phyloP scores from a whole-genome alignment of 2,797 vertebrate genomes.

The Threskiornis aethiopicus region DNA sequence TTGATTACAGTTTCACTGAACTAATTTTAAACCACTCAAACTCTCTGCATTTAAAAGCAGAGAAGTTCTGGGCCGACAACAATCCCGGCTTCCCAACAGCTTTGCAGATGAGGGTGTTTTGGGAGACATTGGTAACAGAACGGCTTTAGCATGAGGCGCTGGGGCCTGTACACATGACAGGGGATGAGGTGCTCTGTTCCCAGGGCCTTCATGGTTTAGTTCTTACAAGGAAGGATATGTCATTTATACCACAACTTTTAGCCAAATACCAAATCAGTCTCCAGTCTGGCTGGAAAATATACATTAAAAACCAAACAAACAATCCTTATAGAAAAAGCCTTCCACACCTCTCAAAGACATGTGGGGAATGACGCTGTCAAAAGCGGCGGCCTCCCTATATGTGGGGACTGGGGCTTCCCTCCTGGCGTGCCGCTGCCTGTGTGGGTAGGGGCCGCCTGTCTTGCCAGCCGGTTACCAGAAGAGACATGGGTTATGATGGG shows the following conservation, averaged over 20 bases:
- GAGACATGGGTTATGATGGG: neutral
- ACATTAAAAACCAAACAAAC: neutral
- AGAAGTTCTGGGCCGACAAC: neutral
- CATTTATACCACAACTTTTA: neutral
- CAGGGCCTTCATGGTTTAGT: neutral
- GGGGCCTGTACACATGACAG: neutral
- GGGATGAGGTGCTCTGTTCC: neutral
- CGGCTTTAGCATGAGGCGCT: neutral
- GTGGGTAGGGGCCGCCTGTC: rapidly evolving
- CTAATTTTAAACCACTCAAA: constrained; percentile 36
- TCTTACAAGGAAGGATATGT: neutral
- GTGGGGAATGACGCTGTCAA: rapidly evolving
- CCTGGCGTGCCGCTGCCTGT: rapidly evolving
- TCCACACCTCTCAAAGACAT: neutral
- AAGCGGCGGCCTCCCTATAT: rapidly evolving
- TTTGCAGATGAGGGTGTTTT: neutral
- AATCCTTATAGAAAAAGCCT: neutral
- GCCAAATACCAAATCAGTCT: neutral
- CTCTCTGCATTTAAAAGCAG: neutral
- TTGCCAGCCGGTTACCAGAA: neutral
- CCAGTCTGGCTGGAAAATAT: neutral
- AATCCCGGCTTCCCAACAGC: neutral
- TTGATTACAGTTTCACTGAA: constrained; percentile 4
- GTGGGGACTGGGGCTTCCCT: neutral
- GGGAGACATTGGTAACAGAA: neutral